Evolutionary conservation across 2,113 vertebrate genomes (phyloP), one percentile per base, ranked within the genome.

Genomic region (Emberiza fucata): DNA sequence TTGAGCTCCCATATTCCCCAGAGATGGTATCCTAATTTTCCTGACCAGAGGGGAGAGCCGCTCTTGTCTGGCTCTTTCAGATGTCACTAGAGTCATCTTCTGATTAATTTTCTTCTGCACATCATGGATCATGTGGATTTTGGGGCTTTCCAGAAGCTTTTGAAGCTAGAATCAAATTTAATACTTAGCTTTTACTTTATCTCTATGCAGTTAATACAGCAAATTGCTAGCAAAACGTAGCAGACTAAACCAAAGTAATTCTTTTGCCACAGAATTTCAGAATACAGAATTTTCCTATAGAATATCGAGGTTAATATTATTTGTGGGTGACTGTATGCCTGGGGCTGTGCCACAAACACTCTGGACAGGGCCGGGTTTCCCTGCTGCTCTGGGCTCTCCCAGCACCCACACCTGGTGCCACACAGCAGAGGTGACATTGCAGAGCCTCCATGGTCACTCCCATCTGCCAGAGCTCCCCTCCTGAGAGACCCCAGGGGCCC

Each of bases 141-240:
- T 97, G 33, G 97, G 89, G 85, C 92, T 98, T 97, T 98, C 98
- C 95, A 98, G 94, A 84, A 98, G 97, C 39, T 98, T 98, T 92
- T 98, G 96, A 88, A 99, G 95, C 98, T 98, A 69, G 33, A 95
- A 70, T 66, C 35, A 77, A 42, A 28, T 50, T 64, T 75, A 87
- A 87, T 76, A 73, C n/a, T 50, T 37, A 75, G 53, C 22, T 86
- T 20, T 42, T 53, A 48, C 42, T 77, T 3, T 77, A 71, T 48
- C 14, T 86, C 37, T 84, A 19, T 40, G 22, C 9, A 68, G 21
- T 35, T 63, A 61, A 75, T 28, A 86, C 80, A 77, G 29, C 69
- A 75, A 47, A 42, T 51, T 72, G n/a, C 13, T 59, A 56, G 44
- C 14, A 57, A 59, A 88, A 92, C 5, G 7, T n/a, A 70, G 35